phyloP scores from a whole-genome alignment of 2,113 vertebrate genomes.

The Glaucomys volans region DNA sequence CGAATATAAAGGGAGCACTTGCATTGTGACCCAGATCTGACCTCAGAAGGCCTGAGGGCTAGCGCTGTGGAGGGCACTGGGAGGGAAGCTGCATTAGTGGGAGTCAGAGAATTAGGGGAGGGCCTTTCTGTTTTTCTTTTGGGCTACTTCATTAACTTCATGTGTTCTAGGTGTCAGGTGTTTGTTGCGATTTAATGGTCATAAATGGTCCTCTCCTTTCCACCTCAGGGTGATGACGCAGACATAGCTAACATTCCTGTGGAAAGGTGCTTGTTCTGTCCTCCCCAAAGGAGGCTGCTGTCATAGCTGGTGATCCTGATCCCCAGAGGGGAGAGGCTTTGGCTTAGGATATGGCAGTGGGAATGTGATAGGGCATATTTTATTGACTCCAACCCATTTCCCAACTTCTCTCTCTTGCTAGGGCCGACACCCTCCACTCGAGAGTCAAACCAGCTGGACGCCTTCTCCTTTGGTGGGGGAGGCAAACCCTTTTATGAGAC shows the following conservation, averaged over 20 bases:
- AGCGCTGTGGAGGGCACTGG: too few relatives aligned
- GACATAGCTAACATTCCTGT: fast-evolving
- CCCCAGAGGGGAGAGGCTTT: neutral
- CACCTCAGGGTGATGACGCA: neutral
- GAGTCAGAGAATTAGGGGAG: neutral
- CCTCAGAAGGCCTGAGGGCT: neutral
- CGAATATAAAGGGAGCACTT: neutral
- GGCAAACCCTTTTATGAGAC: slow-evolving; percentile 86
- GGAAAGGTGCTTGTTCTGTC: fast-evolving
- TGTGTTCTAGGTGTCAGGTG: fast-evolving
- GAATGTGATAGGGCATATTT: neutral
- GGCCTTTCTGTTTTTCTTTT: neutral
- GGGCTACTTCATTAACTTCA: neutral
- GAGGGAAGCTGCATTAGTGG: neutral
- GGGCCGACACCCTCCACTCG: slow-evolving; percentile 83
- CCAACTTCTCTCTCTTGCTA: slow-evolving; percentile 61
- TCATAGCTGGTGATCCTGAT: neutral
- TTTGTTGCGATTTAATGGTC: neutral
- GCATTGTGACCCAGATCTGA: neutral
- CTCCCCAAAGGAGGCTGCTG: neutral
- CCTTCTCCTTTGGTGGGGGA: slow-evolving; percentile 86
- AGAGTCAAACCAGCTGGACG: slow-evolving; percentile 82
- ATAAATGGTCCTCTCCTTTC: neutral
- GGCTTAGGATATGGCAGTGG: neutral
- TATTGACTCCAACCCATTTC: neutral